A percentile compares a stretch with the other conserved stretches of the same genome.
These are phyloP conservation scores for Salvelinus namaycush DNA, from an alignment of 2,113 vertebrate genomes.

Conservation along the genomic window DNA sequence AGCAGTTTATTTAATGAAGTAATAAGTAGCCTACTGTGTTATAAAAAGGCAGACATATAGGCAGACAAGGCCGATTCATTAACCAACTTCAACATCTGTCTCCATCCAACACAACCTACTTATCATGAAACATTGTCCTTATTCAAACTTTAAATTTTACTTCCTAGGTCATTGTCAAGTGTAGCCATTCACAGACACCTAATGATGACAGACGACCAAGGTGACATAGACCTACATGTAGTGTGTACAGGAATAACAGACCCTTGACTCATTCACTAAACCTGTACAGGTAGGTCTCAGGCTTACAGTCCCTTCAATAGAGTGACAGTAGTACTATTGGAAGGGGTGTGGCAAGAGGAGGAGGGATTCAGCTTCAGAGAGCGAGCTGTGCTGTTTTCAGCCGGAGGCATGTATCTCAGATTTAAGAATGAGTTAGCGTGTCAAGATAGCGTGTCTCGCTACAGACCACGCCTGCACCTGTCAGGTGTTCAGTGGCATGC, in stretches of 20 bases:
- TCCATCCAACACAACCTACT: too few species aligned
- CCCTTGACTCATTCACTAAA: slow-evolving; percentile 57
- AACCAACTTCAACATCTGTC: too few species aligned
- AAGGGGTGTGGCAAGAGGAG: slow-evolving; percentile 64
- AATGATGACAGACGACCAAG: slow-evolving; percentile 41
- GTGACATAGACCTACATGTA: not conserved
- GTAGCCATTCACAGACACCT: slow-evolving; percentile 27
- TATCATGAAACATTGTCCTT: not conserved
- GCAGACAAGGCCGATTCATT: too few species aligned
- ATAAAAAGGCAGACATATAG: too few species aligned
- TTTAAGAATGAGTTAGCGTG: slow-evolving; percentile 84
- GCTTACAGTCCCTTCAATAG: slow-evolving; percentile 51
- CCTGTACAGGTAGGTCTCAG: slow-evolving; percentile 47
- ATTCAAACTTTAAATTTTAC: too few species aligned
- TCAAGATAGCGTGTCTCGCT: slow-evolving; percentile 76
- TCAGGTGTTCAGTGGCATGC: slow-evolving; percentile 75
- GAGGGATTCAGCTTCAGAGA: slow-evolving; percentile 63
- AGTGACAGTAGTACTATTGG: slow-evolving; percentile 61
- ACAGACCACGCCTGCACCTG: slow-evolving; percentile 78
- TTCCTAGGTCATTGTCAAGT: not conserved
- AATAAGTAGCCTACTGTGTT: too few species aligned
- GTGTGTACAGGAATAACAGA: slow-evolving; percentile 21
- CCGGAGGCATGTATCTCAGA: slow-evolving; percentile 66
- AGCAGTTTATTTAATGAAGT: too few species aligned
- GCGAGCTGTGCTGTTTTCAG: slow-evolving; percentile 55